Evolutionary conservation across 2,888 invertebrate species (phyloP), one percentile per base, ranked within the genome.

Genomic region (Nymphalis polychloros): DNA sequence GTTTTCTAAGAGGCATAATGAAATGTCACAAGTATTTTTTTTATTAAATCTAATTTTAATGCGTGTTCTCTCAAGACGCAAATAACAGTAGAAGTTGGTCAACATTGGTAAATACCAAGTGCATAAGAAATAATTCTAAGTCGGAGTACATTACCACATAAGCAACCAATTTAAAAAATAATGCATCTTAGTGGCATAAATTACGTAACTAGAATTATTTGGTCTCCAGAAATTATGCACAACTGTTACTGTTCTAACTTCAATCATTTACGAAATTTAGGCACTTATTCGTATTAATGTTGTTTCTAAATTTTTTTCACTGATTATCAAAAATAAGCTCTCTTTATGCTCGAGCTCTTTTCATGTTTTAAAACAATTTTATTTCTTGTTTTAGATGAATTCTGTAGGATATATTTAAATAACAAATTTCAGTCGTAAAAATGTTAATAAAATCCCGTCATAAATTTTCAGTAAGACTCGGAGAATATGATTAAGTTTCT

Each of bases 391-490:
- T 41, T 8, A 7, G 8, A 19, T 20, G 10, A 8, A 8, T 50
- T 50, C 17, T 17, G 17, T 48, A 7, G 50, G 50, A 20, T 20
- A 50, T 19, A 20, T 20, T 20, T 49, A 7, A 50, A 50, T 50
- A 10, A 10, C 27, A 31, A 31, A 31, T 19, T 50, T 50, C 20
- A 50, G 41, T 41, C 41, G 41, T 50, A 50, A 20, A 50, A 50
- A 50, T 50, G 50, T 50, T 19, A 50, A 50, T 50, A 50, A 50
- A 50, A 50, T 50, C 19, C 50, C 19, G 50, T 10, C n/a, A 50
- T 50, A 50, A 50, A 50, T 19, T 50, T 19, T 20, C 19, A 20
- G 50, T 19, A 7, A 50, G 10, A 20, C 50, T 50, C 10, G 10
- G n/a, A n/a, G 48, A 48, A 48, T 48, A 17, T 47, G n/a, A 48